Conservation (phyloP, 2,113 vertebrate genomes). For the Tragelaphus scriptus region DNA sequence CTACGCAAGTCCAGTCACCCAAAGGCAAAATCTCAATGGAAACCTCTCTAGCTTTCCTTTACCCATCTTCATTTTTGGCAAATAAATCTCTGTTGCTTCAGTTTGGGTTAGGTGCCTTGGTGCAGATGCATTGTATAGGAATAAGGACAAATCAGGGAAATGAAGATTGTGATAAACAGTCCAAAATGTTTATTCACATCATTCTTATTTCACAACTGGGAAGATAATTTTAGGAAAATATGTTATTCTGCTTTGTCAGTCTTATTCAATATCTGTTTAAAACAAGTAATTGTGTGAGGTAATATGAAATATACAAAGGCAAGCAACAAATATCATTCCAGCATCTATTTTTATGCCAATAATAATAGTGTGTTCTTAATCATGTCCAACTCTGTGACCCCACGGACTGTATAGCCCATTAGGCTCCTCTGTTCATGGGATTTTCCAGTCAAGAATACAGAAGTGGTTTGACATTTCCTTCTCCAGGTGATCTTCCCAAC, state of each 20-base stretch:
- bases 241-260: not conserved
- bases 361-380: not conserved
- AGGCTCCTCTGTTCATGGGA: not conserved
- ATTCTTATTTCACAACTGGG: not conserved
- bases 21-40: not conserved
- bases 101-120: not conserved
- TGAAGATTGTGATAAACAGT: not conserved
- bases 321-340: not conserved
- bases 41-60: not conserved
- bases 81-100: not conserved
- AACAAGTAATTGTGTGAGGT: not conserved
- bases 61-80: not conserved
- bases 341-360: not conserved
- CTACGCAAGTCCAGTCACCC: not conserved
- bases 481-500: not conserved
- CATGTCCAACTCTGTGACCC: not conserved
- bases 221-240: slow-evolving; percentile 1
- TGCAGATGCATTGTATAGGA: not conserved
- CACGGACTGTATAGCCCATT: not conserved
- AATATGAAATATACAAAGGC: not conserved
- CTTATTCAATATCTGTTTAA: not conserved
- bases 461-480: not conserved
- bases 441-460: not conserved
- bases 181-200: not conserved
- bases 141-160: not conserved